These are phyloP conservation scores for Enteromius treurensis DNA, from an alignment of 2,797 vertebrate species.

Conservation along the genomic window DNA sequence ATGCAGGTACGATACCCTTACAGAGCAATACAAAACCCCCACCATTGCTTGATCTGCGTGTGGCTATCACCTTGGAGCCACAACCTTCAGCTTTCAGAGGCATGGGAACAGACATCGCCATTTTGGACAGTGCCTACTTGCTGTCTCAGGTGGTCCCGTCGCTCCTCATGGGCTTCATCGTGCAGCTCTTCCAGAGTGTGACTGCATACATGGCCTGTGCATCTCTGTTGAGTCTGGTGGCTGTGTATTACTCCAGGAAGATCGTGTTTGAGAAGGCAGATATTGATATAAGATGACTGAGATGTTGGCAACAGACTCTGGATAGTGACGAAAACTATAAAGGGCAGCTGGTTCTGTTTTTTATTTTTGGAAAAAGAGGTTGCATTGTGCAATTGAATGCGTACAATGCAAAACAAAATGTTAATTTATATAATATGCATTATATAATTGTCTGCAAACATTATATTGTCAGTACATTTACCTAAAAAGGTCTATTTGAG, in stretches of 20 bases:
- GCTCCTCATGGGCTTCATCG: constrained; percentile 82
- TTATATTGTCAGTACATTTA: not conserved
- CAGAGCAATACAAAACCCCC: accelerated
- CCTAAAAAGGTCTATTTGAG: not conserved
- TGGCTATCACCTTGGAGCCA: constrained; percentile 57
- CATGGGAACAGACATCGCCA: constrained; percentile 86
- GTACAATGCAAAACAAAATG: no score
- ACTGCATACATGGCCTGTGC: constrained; percentile 83
- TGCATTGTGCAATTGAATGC: not conserved
- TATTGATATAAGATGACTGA: constrained; percentile 65
- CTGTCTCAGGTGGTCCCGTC: constrained; percentile 87
- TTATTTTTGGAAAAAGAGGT: not conserved
- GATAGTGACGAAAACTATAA: not conserved
- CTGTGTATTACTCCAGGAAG: constrained; percentile 81
- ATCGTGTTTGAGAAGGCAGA: constrained; percentile 82
- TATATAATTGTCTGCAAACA: not conserved
- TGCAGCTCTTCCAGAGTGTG: constrained; percentile 83
- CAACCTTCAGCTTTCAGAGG: constrained; percentile 68
- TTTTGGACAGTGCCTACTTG: constrained; percentile 86
- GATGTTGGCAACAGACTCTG: not conserved
- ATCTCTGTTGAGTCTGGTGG: constrained; percentile 77
- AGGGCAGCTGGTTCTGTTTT: constrained; percentile 4
- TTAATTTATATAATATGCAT: no score
- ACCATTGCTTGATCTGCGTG: constrained; percentile 64
- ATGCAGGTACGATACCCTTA: constrained; percentile 27